phyloP scores from a whole-genome alignment of 2,797 vertebrate species.

The Tadarida brasiliensis region DNA sequence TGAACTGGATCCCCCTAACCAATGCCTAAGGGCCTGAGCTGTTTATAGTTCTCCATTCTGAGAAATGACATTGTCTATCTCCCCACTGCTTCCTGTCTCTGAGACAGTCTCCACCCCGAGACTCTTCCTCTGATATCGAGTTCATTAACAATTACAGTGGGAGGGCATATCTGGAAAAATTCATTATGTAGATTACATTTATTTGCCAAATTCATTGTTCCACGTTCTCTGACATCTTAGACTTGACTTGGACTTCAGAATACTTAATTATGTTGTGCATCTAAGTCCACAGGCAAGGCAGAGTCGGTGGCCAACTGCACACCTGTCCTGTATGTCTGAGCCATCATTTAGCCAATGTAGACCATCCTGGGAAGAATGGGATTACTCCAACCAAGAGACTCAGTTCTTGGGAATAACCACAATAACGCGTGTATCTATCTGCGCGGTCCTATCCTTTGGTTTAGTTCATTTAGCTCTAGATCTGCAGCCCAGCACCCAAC shows the following conservation, averaged over 20 bases:
- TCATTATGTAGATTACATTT: background rate
- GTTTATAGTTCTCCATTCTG: constrained; percentile 11
- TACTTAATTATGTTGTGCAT: background rate
- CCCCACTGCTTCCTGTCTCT: background rate
- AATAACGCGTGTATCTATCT: background rate
- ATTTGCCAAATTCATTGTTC: constrained; percentile 29
- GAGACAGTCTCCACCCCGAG: background rate
- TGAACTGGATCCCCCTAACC: background rate
- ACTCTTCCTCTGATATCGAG: background rate
- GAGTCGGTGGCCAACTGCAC: background rate
- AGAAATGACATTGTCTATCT: background rate
- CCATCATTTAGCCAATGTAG: background rate
- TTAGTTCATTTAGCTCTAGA: background rate
- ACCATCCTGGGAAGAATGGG: background rate
- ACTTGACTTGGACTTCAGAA: background rate
- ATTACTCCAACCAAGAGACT: background rate
- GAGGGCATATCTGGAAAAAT: constrained; percentile 46
- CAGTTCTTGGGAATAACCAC: background rate
- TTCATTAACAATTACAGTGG: background rate
- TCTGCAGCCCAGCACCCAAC: background rate
- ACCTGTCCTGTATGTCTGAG: background rate
- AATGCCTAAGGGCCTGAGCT: background rate
- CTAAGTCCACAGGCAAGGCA: background rate
- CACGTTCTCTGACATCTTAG: background rate
- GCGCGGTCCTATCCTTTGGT: background rate